Base-by-base conservation (phyloP, 2,888 invertebrate species). In the Meteorus cinctellus region DNA sequence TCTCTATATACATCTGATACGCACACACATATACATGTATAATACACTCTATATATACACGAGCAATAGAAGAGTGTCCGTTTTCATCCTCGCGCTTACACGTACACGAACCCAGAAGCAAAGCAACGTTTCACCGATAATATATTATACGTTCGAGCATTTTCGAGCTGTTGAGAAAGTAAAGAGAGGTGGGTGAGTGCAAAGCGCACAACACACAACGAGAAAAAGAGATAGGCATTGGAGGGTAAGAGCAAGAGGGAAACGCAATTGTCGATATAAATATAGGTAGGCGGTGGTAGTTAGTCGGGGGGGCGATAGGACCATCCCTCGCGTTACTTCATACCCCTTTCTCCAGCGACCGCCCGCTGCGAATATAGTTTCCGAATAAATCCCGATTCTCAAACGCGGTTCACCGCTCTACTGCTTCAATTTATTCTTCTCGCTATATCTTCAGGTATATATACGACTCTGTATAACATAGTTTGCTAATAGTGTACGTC, bases 301-400 rank as follows among this genome's bases (percentile, higher is more conserved):
- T 41, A 70, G 76, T 66, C 48, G 51, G 59, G 65, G 48, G 60
- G 48, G 60, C 34, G 73, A 70, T 77, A 75, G 79, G 55, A 55
- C 55, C 81, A 83, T 77, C 81, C 83, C 82, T 74, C 82, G 79
- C 81, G 63, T 65, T 69, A 70, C 77, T 77, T 12, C 79, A 77
- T 78, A 76, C 78, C 79, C 77, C 75, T 73, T 68, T 67, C 70
- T 74, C 67, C 66, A 60, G 65, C 72, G 76, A 71, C 78, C 79
- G 75, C 74, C 81, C 82, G 81, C 36, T 77, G 85, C 85, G 45
- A 84, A 85, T 85, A 88, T 85, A 88, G 88, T 88, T 88, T 88
- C 87, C 86, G 84, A 87, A 87, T 88, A 88, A 88, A 88, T 88
- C 87, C 86, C 87, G 87, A 87, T 86, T 85, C 87, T 86, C 87